These are phyloP conservation scores for Dromaius novaehollandiae DNA, from an alignment of 2,113 vertebrate species.

Conservation along the genomic window DNA sequence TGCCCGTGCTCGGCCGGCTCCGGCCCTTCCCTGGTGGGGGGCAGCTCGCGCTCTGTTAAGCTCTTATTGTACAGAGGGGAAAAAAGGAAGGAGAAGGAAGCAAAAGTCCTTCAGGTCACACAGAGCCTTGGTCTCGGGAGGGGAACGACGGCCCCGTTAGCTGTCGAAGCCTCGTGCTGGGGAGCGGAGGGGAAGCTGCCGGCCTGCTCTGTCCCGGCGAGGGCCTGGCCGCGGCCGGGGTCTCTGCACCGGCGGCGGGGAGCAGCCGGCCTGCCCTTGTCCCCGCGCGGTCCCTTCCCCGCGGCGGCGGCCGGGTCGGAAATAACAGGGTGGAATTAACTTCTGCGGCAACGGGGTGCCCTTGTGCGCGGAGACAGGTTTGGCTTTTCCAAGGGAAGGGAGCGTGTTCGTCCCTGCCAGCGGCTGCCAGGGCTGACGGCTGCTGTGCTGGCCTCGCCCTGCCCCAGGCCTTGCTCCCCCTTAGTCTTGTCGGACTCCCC, in stretches of 20 bases:
- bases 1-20: too few species aligned
- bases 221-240: too few species aligned
- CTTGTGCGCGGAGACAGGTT: background rate
- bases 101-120: background rate
- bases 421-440: too few species aligned
- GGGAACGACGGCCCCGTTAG: background rate
- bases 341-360: background rate
- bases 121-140: background rate
- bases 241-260: background rate
- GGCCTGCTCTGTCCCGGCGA: too few species aligned
- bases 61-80: background rate
- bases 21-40: background rate
- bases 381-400: background rate
- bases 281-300: too few species aligned
- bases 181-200: background rate
- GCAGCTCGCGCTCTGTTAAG: background rate
- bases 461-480: background rate
- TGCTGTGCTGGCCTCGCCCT: background rate
- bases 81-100: background rate
- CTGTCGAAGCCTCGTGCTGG: background rate
- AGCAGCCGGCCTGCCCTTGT: too few species aligned
- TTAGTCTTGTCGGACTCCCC: background rate
- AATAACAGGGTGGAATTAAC: background rate
- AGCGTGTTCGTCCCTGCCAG: rapidly evolving
- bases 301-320: background rate